Base-by-base conservation (phyloP, 1,140 invertebrate genomes). In the Sweltsa coloradensis region DNA sequence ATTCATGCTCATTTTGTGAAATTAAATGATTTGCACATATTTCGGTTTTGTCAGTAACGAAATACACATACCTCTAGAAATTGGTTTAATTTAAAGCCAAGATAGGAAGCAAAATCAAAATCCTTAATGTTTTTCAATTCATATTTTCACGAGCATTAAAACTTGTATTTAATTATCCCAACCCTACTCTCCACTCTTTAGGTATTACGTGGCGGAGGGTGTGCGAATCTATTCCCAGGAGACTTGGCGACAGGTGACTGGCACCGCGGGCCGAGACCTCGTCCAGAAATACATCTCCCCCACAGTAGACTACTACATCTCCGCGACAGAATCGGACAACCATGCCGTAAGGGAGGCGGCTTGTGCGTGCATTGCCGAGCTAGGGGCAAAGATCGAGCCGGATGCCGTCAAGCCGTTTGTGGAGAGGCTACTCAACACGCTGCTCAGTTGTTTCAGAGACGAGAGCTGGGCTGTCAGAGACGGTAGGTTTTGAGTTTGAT, bases 401-500 rank as follows among this genome's bases (percentile, higher is more conserved):
- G 53, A 56, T 16, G 55, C 57, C 24, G 64, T 74, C 5, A 55
- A 62, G 26, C 64, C 68, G 4, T 59, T 65, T 54, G 66, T 74
- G 19, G 42, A 57, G 9, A 47, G 47, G 23, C 54, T 76, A 4
- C 47, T 75, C 14, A 55, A 68, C 22, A 65, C 71, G 2, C 55
- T 76, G 2, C 47, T 72, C 11, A 53, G 63, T 1, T 74, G 72
- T 53, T 75, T 75, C 55, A 60, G 63, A 52, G 74, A 76, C 64
- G 69, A 74, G 46, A 74, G 69, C 48, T 76, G 74, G 74, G 72
- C 73, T 37, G 74, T 76, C 16, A 56, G 74, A 57, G 74, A 76
- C 64, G 70, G 72, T 74, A 58, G 60, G 57, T 23, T n/a, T 19
- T 41, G 22, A 25, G 21, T 19, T 2, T 47, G 18, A 3, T 25